phyloP scores from a whole-genome alignment of 2,888 invertebrate genomes.

The Argyra leucocephala region DNA sequence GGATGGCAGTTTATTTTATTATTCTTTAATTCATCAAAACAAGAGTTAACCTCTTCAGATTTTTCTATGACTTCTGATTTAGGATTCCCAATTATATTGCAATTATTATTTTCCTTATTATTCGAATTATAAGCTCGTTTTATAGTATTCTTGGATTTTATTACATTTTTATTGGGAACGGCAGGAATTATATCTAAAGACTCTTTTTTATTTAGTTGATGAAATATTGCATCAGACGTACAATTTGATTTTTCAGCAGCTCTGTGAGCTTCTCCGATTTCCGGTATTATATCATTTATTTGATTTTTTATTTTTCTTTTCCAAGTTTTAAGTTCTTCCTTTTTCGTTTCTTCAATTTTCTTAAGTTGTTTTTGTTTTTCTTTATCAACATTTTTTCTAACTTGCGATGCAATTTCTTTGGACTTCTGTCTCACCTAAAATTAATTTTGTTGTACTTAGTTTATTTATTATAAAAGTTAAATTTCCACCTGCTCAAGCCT shows the following conservation, averaged over 20 bases:
- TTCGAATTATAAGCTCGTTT: not conserved
- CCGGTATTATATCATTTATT: slow-evolving; percentile 7
- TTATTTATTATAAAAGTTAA: slow-evolving; percentile 1
- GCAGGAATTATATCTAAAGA: not conserved
- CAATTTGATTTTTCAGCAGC: slow-evolving; percentile 15
- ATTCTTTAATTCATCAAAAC: too few relatives aligned
- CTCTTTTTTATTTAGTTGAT: not conserved
- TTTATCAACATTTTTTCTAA: slow-evolving; percentile 47
- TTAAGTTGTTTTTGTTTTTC: slow-evolving; percentile 46
- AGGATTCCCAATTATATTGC: too few relatives aligned
- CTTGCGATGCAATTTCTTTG: slow-evolving; percentile 49
- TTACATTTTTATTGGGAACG: not conserved
- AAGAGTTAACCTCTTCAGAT: too few relatives aligned
- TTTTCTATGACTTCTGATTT: too few relatives aligned
- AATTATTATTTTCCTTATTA: not conserved
- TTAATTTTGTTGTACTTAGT: slow-evolving; percentile 13
- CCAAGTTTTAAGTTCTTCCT: slow-evolving; percentile 45
- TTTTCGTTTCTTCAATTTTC: slow-evolving; percentile 45
- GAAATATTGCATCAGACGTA: not conserved
- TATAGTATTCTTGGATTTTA: not conserved
- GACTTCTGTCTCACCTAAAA: slow-evolving; percentile 54
- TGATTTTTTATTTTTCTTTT: slow-evolving; percentile 38
- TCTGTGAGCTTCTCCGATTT: slow-evolving; percentile 18
- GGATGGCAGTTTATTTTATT: too few relatives aligned
- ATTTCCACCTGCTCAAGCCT: slow-evolving; percentile 49